Base-by-base conservation (phyloP, 2,797 vertebrate species). In the Hozukius guyotensis region DNA sequence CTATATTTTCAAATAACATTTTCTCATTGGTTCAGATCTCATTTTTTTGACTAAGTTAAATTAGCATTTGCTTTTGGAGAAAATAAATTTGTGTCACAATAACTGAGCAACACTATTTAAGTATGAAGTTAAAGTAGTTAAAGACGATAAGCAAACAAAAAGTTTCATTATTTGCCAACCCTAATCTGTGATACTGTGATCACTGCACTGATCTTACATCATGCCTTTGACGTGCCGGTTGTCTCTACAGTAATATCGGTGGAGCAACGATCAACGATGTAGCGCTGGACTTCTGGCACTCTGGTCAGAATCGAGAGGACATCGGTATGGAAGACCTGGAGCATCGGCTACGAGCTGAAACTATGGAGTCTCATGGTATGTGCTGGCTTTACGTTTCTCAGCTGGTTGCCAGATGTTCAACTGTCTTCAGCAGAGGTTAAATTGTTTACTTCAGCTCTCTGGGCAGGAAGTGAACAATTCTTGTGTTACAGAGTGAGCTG, bases 241-340 rank as follows among this genome's bases (percentile, higher is more conserved):
- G 27, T 82, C 60, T 77, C 66, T 22, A 0, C 90, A 99, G 99
- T 94, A 98, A 98, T 75, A 96, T 98, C 0, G 98, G 97, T 0
- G 97, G 97, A 64, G 95, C 92, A 27, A 87, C 92, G 18, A 97
- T 99, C 91, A 99, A 96, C 9, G 96, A 99, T 27, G 96, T 97
- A 0, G 95, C 97, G 1, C 88, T 99, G 88, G 96, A 96, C 32
- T 97, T 98, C 94, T 97, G 98, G 95, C 96, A 96, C 84, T 97
- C 97, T 0, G 97, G 98, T 32, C 91, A 94, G 88, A 94, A 96
- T 2, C 94, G 98, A 71, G 98, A 99, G 87, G 97, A 98, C 83
- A 98, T 99, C 7, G 95, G 97, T 0, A 88, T 97, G 96, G 97
- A 97, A 29, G 93, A 98, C 49, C 81, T 99, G 89, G 97, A 97